These are phyloP conservation scores for Ploceus nigricollis DNA, from an alignment of 2,113 vertebrate species.

Conservation along the genomic window DNA sequence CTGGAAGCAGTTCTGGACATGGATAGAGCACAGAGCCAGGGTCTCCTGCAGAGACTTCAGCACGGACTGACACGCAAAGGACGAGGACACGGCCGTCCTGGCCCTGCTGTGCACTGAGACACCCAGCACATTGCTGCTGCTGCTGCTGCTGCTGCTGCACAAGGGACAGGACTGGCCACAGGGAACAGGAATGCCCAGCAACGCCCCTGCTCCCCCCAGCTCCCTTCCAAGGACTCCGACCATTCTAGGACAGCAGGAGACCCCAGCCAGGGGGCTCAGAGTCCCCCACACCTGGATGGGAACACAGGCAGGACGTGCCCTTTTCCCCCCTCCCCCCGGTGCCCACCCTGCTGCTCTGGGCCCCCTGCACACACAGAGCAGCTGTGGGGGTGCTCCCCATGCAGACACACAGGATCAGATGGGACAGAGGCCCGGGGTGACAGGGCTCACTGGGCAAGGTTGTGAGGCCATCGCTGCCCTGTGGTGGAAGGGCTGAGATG, in stretches of 20 bases:
- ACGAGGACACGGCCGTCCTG: accelerated
- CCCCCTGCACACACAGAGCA: not conserved
- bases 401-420: not conserved
- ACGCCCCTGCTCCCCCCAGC: not conserved
- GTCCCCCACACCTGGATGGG: not conserved
- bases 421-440: not conserved
- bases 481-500: accelerated
- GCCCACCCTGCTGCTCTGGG: accelerated
- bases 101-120: not conserved
- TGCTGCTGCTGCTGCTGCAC: not conserved
- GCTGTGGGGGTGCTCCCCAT: not conserved
- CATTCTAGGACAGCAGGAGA: not conserved
- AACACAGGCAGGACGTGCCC: not conserved
- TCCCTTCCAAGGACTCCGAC: not conserved
- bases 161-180: not conserved
- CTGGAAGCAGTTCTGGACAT: not conserved
- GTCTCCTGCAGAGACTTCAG: not conserved
- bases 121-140: not conserved
- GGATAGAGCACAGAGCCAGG: not conserved
- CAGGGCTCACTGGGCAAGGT: accelerated
- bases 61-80: not conserved
- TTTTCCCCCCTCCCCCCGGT: no score
- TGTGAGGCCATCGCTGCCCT: not conserved
- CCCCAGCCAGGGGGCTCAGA: not conserved
- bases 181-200: not conserved